Evolutionary conservation across 2,113 vertebrate genomes (phyloP), one percentile per base, ranked within the genome.

Genomic region (Oriolus oriolus): DNA sequence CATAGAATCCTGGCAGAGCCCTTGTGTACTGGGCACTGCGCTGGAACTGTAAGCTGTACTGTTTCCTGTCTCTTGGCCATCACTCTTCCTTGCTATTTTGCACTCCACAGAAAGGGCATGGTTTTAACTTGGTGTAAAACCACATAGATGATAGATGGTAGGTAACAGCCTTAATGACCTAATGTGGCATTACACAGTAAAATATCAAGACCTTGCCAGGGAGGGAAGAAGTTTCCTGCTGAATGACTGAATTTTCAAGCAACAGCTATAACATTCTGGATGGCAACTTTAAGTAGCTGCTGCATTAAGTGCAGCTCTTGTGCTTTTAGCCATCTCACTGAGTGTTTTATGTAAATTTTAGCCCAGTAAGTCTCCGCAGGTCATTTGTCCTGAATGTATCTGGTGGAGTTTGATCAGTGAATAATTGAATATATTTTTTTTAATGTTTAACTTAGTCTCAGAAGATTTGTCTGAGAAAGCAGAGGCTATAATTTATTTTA

Each of bases 111-210:
- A 28, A 81, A 78, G 13, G 21, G 5, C 2, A 22, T 17, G 37
- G 49, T 61, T 50, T 81, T 54, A 52, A 35, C 28, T 59, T 63
- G 42, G 23, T 54, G 16, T 65, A 31, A 77, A 61, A 54, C 20
- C 18, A 21, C 4, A 2, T 2, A 30, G 52, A n/a, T 47, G 13
- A 22, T 42, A 31, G 0, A 0, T 52, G 13, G 8, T 21, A 33
- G 24, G 14, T 59, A 78, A 42, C 33, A 75, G 17, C 23, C 35
- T 59, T 71, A 22, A 31, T 56, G 28, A 44, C 42, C 45, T 70
- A 45, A 31, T 50, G 42, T 31, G 11, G 6, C 20, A 39, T 86
- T 52, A 26, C 30, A 64, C 3, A 57, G 42, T 33, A 33, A 52
- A 71, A 65, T 33, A 28, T 17, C 33, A 60, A 6, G 16, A 59